Evolutionary conservation across 2,888 invertebrate genomes (phyloP).

Genomic region (Aromia moschata): DNA sequence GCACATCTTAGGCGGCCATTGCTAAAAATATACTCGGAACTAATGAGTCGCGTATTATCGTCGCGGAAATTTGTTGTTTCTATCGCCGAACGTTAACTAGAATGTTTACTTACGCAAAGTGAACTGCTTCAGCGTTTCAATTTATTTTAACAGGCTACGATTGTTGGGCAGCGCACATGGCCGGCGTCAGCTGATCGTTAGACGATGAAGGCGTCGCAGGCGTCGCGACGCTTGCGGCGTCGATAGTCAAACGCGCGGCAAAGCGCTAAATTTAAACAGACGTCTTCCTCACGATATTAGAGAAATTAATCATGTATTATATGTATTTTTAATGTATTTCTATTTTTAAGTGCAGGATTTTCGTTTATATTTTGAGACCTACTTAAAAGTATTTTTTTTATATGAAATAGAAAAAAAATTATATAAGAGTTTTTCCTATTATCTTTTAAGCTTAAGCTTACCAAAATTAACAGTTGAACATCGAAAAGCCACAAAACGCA

Average conservation of each 20-base stretch:
- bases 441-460: no score
- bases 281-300: no score
- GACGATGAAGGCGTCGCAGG: constrained; percentile 29
- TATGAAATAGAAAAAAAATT: no score
- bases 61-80: background rate
- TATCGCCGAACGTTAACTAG: no score
- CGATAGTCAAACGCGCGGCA: background rate
- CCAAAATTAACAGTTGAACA: no score
- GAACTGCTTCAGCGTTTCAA: constrained; percentile 18
- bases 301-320: no score
- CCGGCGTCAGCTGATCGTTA: constrained; percentile 32
- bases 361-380: no score
- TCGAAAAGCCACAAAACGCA: no score
- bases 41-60: background rate
- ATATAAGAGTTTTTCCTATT: no score
- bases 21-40: constrained; percentile 10
- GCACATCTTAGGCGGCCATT: background rate
- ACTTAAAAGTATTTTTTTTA: no score
- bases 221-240: constrained; percentile 37
- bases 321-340: no score
- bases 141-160: constrained; percentile 29
- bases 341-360: no score
- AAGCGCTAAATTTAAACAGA: constrained; percentile 19
- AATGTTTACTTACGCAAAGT: background rate
- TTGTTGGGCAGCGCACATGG: constrained; percentile 28